Percentiles rank a stretch among this genome's conserved stretches.
phyloP scores from a whole-genome alignment of 2,113 vertebrate genomes.

The Pelecanoides urinatrix region DNA sequence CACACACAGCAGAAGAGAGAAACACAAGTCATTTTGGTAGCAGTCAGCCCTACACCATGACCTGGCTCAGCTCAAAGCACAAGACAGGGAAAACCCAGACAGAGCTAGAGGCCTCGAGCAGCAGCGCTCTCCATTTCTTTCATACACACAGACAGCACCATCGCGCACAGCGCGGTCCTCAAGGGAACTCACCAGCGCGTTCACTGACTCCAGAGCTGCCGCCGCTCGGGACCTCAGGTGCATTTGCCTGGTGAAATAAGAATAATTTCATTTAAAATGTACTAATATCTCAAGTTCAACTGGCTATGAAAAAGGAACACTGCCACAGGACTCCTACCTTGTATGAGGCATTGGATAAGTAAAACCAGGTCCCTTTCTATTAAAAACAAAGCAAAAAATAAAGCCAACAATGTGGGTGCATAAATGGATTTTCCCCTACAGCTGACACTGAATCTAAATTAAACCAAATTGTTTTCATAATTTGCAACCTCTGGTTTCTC shows the following conservation, averaged over 20 bases:
- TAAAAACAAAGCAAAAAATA: background rate
- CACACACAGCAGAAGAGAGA: fast-evolving
- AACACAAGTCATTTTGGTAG: background rate
- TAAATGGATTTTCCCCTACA: background rate
- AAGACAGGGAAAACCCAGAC: background rate
- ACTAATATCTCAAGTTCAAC: background rate
- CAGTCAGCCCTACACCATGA: fast-evolving
- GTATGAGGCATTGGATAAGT: background rate
- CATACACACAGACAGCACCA: fast-evolving
- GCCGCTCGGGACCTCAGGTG: background rate
- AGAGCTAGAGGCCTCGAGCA: background rate
- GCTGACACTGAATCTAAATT: constrained; percentile 25
- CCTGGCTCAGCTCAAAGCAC: background rate
- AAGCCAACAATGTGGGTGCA: background rate
- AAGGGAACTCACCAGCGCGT: fast-evolving
- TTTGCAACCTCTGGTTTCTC: constrained; percentile 32
- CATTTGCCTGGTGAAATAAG: background rate
- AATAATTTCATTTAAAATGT: background rate
- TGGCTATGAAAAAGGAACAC: background rate
- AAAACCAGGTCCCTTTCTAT: background rate
- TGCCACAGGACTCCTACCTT: background rate
- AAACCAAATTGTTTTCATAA: constrained; percentile 19
- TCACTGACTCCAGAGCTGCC: background rate
- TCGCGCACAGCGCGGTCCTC: fast-evolving
- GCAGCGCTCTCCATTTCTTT: fast-evolving